These are phyloP conservation scores for Actinia tenebrosa DNA, from an alignment of 64 coral and sea anemone genomes.

Conservation along the genomic window DNA sequence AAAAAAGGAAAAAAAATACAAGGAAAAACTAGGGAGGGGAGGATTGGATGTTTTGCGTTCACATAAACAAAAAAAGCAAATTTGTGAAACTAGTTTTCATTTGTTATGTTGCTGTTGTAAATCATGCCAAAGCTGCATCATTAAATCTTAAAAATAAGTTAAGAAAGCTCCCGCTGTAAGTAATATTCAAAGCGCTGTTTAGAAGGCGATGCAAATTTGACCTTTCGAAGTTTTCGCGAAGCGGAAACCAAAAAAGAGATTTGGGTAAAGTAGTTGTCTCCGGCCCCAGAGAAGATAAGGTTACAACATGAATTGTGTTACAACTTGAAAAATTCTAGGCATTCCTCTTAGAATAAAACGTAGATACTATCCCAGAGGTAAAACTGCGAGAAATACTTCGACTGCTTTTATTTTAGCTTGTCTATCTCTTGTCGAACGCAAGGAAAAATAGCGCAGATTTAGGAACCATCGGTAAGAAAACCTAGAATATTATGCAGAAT, in stretches of 20 bases:
- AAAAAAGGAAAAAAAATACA: too few species aligned
- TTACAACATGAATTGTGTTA: background rate
- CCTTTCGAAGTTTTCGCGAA: background rate
- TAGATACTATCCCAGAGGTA: background rate
- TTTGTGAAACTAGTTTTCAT: too few species aligned
- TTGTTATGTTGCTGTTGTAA: too few species aligned
- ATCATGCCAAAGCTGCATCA: too few species aligned
- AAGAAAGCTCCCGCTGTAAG: too few species aligned
- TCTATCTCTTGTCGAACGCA: background rate
- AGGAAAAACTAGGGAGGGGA: too few species aligned
- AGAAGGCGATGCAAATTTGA: background rate
- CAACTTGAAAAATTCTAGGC: background rate
- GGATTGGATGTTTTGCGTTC: too few species aligned
- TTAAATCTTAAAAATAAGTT: too few species aligned
- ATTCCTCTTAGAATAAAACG: background rate
- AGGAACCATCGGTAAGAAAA: too few species aligned
- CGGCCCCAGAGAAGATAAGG: background rate
- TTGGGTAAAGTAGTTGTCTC: background rate
- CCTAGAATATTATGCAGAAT: background rate
- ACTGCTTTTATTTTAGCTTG: background rate
- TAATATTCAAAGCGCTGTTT: too few species aligned
- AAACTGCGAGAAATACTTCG: background rate
- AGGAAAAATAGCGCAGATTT: background rate
- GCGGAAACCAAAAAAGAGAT: background rate
- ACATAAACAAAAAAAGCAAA: too few species aligned